Evolutionary conservation across 2,888 invertebrate genomes (phyloP).

Genomic region (Allolobophora icterica): DNA sequence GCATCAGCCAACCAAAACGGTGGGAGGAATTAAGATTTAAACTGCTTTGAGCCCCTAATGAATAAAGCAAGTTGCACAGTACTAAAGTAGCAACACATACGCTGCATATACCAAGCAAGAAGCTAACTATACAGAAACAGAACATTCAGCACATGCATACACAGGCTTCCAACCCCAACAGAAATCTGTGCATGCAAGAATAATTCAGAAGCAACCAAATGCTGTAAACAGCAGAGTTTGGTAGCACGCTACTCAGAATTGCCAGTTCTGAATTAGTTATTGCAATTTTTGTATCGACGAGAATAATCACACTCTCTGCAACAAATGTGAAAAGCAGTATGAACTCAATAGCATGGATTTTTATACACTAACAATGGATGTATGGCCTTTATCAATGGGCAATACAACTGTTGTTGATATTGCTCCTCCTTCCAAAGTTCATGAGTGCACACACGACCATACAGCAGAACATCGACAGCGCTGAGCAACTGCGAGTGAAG

Average conservation of each 20-base stretch:
- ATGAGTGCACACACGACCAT: too few relatives aligned
- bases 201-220: not conserved
- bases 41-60: not conserved
- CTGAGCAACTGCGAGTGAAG: too few relatives aligned
- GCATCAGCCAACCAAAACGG: not conserved
- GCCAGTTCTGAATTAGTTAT: too few relatives aligned
- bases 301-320: too few relatives aligned
- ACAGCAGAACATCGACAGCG: too few relatives aligned
- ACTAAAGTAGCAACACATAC: not conserved
- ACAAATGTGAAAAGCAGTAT: too few relatives aligned
- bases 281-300: too few relatives aligned
- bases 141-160: not conserved
- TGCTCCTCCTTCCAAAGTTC: too few relatives aligned
- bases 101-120: not conserved
- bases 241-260: not conserved
- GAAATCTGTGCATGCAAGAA: not conserved
- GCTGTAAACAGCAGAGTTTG: not conserved
- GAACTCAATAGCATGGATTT: too few relatives aligned
- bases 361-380: too few relatives aligned
- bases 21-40: not conserved
- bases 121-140: not conserved
- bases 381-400: too few relatives aligned
- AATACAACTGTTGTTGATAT: too few relatives aligned
- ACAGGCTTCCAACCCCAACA: not conserved
- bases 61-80: not conserved